Conservation (phyloP, 2,888 invertebrate genomes). For the Platycheirus rosarum region DNA sequence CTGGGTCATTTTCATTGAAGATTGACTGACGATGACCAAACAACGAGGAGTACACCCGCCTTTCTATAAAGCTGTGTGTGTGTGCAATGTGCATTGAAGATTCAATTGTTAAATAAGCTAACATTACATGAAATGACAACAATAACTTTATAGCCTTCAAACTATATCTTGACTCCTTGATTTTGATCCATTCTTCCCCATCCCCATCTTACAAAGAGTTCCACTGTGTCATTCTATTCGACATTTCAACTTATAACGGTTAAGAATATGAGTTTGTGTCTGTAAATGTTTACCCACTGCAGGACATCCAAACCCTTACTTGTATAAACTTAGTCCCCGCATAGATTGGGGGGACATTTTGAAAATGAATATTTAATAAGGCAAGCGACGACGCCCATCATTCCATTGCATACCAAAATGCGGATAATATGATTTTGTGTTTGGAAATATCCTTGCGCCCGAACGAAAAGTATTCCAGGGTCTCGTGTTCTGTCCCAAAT, state of each 20-base stretch:
- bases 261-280: slow-evolving; percentile 38
- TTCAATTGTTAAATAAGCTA: slow-evolving; percentile 68
- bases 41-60: slow-evolving; percentile 5
- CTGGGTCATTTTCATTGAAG: slow-evolving; percentile 65
- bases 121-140: slow-evolving; percentile 76
- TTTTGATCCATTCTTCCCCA: slow-evolving; percentile 66
- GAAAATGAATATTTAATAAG: slow-evolving; percentile 73
- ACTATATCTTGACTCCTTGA: slow-evolving; percentile 70
- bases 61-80: neutral
- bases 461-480: neutral
- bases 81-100: slow-evolving; percentile 37
- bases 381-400: slow-evolving; percentile 58
- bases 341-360: slow-evolving; percentile 61
- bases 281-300: slow-evolving; percentile 37
- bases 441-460: slow-evolving; percentile 59
- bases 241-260: slow-evolving; percentile 57
- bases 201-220: neutral
- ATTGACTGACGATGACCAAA: slow-evolving; percentile 69
- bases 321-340: neutral
- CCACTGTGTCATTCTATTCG: slow-evolving; percentile 36
- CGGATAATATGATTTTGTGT: slow-evolving; percentile 72
- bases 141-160: slow-evolving; percentile 74
- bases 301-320: neutral
- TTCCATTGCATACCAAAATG: slow-evolving; percentile 63
- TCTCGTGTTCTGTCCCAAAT: slow-evolving; percentile 29